A percentile compares a stretch with the other conserved stretches of the same genome.
Conservation (phyloP, 1,140 invertebrate genomes). For the Drosophila grimshawi region DNA sequence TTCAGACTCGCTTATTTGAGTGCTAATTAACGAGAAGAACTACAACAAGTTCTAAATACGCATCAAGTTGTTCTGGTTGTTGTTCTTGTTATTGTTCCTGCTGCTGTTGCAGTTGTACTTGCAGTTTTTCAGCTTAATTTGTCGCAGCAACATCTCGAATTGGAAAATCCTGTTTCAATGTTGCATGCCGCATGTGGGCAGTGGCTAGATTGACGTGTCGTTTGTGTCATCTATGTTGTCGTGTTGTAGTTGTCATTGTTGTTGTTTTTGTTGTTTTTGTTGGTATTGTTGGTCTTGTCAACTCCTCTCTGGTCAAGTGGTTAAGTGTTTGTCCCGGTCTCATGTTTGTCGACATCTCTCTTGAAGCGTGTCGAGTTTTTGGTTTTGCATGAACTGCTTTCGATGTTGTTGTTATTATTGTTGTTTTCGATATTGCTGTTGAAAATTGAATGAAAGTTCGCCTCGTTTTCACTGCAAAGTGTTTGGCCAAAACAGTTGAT, state of each 20-base stretch:
- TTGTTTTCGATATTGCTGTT: slow-evolving; percentile 45
- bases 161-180: slow-evolving; percentile 74
- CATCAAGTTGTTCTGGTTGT: slow-evolving; percentile 25
- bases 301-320: slow-evolving; percentile 48
- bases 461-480: slow-evolving; percentile 73
- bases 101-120: slow-evolving; percentile 44
- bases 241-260: slow-evolving; percentile 30
- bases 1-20: slow-evolving; percentile 61
- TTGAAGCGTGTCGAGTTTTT: slow-evolving; percentile 50
- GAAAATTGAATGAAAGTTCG: slow-evolving; percentile 76
- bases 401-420: slow-evolving; percentile 26
- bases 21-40: slow-evolving; percentile 80
- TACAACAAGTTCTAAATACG: slow-evolving; percentile 67
- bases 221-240: slow-evolving; percentile 57
- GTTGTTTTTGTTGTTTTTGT: slow-evolving; percentile 45
- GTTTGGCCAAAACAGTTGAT: slow-evolving; percentile 55
- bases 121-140: slow-evolving; percentile 78
- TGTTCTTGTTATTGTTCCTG: slow-evolving; percentile 3
- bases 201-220: slow-evolving; percentile 62
- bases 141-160: slow-evolving; percentile 71
- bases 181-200: slow-evolving; percentile 76
- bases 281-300: slow-evolving; percentile 12
- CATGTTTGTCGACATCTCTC: slow-evolving; percentile 42
- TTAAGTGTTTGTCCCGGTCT: slow-evolving; percentile 39
- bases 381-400: slow-evolving; percentile 60